phyloP scores from a whole-genome alignment of 2,888 invertebrate genomes.

The Slavum lentiscoides region DNA sequence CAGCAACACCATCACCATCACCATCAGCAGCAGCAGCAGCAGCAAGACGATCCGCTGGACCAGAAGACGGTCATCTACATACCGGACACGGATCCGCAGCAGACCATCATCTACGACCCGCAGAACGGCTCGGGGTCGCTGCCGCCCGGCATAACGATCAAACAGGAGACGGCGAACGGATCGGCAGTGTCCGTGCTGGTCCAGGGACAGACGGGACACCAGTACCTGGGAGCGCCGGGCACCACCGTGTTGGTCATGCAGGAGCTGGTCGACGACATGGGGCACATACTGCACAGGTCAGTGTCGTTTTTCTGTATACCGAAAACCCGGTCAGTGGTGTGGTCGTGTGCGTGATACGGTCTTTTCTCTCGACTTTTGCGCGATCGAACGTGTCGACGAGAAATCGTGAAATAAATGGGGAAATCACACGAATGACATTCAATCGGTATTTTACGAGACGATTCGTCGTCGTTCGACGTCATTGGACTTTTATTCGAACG shows the following conservation, averaged over 20 bases:
- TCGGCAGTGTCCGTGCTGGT: constrained; percentile 65
- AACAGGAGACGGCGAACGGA: constrained; percentile 58
- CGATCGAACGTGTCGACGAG: no score
- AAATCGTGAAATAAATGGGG: no score
- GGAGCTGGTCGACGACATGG: constrained; percentile 73
- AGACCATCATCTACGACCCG: constrained; percentile 54
- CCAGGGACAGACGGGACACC: constrained; percentile 61
- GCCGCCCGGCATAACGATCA: constrained; percentile 53
- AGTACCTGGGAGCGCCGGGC: constrained; percentile 58
- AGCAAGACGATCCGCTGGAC: constrained; percentile 40
- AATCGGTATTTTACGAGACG: no score
- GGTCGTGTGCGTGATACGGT: no score
- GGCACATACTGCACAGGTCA: constrained; percentile 64
- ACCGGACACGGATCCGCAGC: constrained; percentile 54
- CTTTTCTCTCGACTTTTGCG: no score
- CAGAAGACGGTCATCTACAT: constrained; percentile 57
- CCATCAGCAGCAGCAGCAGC: constrained; percentile 54
- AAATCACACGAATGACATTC: no score
- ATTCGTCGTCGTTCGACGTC: no score
- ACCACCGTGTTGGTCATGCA: constrained; percentile 74
- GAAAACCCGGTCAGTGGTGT: no score
- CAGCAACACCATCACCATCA: constrained; percentile 30
- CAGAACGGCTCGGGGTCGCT: constrained; percentile 53
- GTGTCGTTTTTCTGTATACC: background rate
- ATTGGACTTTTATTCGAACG: no score